These are phyloP conservation scores for Nerophis lumbriciformis DNA, from an alignment of 2,113 vertebrate species.

Conservation along the genomic window DNA sequence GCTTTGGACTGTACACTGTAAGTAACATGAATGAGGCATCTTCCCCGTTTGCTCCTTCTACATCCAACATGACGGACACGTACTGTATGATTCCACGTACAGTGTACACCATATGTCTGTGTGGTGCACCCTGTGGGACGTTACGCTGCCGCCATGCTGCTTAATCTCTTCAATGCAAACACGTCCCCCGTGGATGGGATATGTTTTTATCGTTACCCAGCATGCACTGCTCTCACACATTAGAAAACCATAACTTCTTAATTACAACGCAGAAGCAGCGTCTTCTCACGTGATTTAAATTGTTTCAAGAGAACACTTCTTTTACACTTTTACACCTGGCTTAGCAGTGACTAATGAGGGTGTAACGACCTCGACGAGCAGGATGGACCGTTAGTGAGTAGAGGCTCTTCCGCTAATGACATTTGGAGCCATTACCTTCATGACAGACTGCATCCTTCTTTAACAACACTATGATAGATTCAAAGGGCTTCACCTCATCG, in stretches of 20 bases:
- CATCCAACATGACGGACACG: no score
- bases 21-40: no score
- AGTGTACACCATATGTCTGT: no score
- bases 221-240: constrained; percentile 15
- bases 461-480: constrained; percentile 28
- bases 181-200: constrained; percentile 10
- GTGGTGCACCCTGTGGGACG: constrained; percentile 40
- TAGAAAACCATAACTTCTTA: background rate
- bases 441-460: constrained; percentile 16
- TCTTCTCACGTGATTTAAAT: background rate
- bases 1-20: no score
- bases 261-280: background rate
- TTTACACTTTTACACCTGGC: constrained; percentile 9
- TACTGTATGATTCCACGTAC: no score
- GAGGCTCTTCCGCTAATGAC: constrained; percentile 25
- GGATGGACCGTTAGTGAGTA: constrained; percentile 20
- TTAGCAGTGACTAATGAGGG: constrained; percentile 29
- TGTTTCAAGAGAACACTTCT: constrained; percentile 4
- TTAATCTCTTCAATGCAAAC: constrained; percentile 65
- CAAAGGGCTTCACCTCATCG: constrained; percentile 30
- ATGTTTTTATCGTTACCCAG: constrained; percentile 14
- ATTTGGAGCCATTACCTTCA: constrained; percentile 33
- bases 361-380: constrained; percentile 18
- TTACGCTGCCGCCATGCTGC: constrained; percentile 51
- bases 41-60: no score